Percentiles rank a stretch among this genome's conserved stretches.
These are phyloP conservation scores for Eospalax fontanierii DNA, from an alignment of 2,797 vertebrate species.

Conservation along the genomic window DNA sequence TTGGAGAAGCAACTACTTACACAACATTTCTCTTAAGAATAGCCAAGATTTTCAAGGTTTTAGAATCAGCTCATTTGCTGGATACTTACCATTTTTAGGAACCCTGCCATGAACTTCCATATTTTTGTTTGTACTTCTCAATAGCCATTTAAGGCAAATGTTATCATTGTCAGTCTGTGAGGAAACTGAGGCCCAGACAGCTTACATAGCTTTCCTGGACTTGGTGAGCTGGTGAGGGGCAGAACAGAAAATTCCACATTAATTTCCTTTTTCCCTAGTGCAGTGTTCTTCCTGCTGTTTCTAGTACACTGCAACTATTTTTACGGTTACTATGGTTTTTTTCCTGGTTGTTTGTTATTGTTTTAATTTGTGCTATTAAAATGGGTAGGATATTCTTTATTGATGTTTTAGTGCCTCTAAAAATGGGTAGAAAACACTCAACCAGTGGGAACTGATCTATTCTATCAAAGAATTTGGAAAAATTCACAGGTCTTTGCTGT, in stretches of 20 bases:
- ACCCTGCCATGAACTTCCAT: not conserved
- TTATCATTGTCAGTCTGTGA: not conserved
- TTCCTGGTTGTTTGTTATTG: not conserved
- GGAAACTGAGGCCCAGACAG: not conserved
- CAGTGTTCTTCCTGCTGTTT: not conserved
- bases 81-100: not conserved
- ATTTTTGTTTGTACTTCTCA: not conserved
- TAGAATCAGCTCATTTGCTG: not conserved
- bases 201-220: not conserved
- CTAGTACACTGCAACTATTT: not conserved
- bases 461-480: conserved; percentile 4
- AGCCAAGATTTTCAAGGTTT: not conserved
- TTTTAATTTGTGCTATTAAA: conserved; percentile 1
- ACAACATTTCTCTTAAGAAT: not conserved
- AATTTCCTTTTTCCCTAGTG: not conserved
- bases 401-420: not conserved
- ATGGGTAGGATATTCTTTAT: not conserved
- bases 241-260: not conserved
- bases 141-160: not conserved
- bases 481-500: conserved; percentile 3
- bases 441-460: not conserved
- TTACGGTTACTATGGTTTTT: not conserved
- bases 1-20: not conserved
- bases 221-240: not conserved
- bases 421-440: not conserved